These are phyloP conservation scores for Galeopsomyia nigrocyanea DNA, from an alignment of 2,888 invertebrate species.

Conservation along the genomic window DNA sequence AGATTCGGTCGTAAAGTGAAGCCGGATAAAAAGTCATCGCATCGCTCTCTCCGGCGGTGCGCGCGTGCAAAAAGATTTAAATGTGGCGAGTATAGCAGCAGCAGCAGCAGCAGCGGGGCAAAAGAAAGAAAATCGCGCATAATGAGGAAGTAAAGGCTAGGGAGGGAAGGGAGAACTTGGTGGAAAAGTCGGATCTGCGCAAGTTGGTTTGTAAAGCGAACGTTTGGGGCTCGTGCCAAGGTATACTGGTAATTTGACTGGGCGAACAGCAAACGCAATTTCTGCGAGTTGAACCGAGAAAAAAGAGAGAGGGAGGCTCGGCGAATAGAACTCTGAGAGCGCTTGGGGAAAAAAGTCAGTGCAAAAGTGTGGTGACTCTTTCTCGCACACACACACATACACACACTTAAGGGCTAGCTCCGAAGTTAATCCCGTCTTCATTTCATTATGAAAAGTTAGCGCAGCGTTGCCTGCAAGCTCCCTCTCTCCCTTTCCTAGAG, in stretches of 20 bases:
- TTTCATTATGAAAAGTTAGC: constrained; percentile 48
- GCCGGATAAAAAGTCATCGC: constrained; percentile 21
- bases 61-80: background rate
- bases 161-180: background rate
- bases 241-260: constrained; percentile 32
- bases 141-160: constrained; percentile 38
- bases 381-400: background rate
- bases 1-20: constrained; percentile 23
- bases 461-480: constrained; percentile 7
- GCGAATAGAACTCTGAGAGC: background rate
- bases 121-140: constrained; percentile 42
- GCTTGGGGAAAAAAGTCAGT: background rate
- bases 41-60: background rate
- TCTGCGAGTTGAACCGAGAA: constrained; percentile 5
- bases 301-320: background rate
- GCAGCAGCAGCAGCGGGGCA: background rate
- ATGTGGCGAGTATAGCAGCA: background rate
- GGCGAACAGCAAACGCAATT: constrained; percentile 13
- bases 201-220: background rate
- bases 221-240: constrained; percentile 22
- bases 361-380: constrained; percentile 5
- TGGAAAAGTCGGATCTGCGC: background rate
- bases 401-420: constrained; percentile 7
- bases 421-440: constrained; percentile 47
- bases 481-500: background rate